Percentiles rank a stretch among this genome's conserved stretches.
phyloP scores from a whole-genome alignment of 2,888 invertebrate species.

The Unio pictorum region DNA sequence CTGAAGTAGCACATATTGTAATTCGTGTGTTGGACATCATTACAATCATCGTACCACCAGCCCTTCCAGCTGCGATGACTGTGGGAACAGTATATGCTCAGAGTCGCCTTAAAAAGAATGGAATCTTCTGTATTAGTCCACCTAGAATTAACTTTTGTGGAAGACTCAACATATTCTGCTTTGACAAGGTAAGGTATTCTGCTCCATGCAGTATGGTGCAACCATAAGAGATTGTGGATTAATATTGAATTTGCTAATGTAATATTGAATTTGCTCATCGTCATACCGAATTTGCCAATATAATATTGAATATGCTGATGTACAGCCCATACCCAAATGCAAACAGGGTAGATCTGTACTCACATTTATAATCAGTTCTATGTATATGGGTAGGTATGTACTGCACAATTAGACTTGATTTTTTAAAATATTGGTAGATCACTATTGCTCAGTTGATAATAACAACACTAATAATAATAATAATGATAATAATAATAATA shows the following conservation, averaged over 20 bases:
- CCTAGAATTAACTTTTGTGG: conserved; percentile 93
- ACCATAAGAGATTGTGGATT: neutral
- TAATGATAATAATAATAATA: too few relatives aligned
- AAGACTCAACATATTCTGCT: conserved; percentile 79
- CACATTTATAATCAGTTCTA: neutral
- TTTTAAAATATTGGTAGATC: too few relatives aligned
- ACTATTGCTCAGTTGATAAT: too few relatives aligned
- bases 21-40: conserved; percentile 90
- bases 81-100: conserved; percentile 94
- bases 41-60: conserved; percentile 96
- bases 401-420: too few relatives aligned
- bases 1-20: conserved; percentile 72
- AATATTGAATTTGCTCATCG: neutral
- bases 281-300: neutral
- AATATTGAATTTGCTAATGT: neutral
- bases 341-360: neutral
- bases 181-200: conserved; percentile 82
- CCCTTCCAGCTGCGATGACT: conserved; percentile 96
- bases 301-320: neutral
- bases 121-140: conserved; percentile 93
- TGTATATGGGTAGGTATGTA: neutral
- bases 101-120: conserved; percentile 82
- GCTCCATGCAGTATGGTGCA: neutral
- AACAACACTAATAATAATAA: too few relatives aligned
- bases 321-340: neutral